These are phyloP conservation scores for Pseudoatta argentina DNA, from an alignment of 1,140 invertebrate genomes.

Conservation along the genomic window DNA sequence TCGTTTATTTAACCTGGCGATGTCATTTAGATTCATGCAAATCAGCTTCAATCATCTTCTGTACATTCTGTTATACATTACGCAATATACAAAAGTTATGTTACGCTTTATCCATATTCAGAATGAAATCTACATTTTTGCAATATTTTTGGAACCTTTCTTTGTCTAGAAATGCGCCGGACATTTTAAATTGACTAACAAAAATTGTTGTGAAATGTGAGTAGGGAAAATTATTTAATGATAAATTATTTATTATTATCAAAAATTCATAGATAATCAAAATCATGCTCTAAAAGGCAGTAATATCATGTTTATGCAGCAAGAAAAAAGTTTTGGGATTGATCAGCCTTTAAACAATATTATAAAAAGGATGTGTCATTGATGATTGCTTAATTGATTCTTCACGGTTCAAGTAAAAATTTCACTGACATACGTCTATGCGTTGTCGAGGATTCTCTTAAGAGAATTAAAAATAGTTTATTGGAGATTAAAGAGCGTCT, in stretches of 20 bases:
- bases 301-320: not conserved
- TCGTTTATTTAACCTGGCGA: constrained; percentile 42
- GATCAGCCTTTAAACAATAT: not conserved
- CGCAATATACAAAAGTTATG: not conserved
- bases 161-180: not conserved
- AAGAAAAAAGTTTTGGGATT: not conserved
- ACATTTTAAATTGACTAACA: not conserved
- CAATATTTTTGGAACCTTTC: not conserved
- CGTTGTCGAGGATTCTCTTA: not conserved
- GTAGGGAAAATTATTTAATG: not conserved
- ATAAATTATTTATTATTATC: not conserved
- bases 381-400: not conserved
- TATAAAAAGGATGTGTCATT: not conserved
- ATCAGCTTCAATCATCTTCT: constrained; percentile 36
- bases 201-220: not conserved
- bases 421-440: not conserved
- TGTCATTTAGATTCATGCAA: constrained; percentile 42
- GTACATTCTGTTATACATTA: constrained; percentile 2
- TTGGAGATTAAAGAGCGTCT: not conserved
- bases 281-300: not conserved
- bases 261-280: not conserved
- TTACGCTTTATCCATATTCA: not conserved
- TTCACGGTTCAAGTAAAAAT: not conserved
- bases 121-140: not conserved
- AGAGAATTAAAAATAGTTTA: not conserved